phyloP scores from a whole-genome alignment of 2,888 invertebrate genomes.

The Troglohyphantes excavatus region DNA sequence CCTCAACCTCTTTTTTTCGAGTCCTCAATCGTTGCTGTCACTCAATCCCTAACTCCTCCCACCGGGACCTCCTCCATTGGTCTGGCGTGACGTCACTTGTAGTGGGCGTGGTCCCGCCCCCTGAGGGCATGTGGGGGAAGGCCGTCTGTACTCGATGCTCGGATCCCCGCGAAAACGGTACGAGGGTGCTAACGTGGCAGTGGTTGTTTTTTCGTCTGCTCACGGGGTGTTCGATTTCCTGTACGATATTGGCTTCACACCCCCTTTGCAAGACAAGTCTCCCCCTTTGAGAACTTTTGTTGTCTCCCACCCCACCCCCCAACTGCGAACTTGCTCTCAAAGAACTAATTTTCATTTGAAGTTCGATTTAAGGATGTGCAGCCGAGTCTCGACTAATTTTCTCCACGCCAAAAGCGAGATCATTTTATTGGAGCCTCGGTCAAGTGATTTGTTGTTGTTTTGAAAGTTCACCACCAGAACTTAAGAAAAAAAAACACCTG shows the following conservation, averaged over 20 bases:
- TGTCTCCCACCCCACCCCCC: slow-evolving; percentile 32
- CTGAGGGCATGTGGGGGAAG: slow-evolving; percentile 39
- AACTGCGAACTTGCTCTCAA: slow-evolving; percentile 6
- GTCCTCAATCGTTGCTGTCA: slow-evolving; percentile 25
- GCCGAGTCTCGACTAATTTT: slow-evolving; percentile 40
- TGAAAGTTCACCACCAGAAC: too few species aligned
- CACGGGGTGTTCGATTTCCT: slow-evolving; percentile 15
- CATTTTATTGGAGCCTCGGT: not conserved
- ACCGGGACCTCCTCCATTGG: slow-evolving; percentile 37
- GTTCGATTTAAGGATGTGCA: slow-evolving; percentile 12
- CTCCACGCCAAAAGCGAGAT: not conserved
- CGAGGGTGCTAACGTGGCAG: slow-evolving; percentile 55
- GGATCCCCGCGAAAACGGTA: slow-evolving; percentile 50
- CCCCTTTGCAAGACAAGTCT: slow-evolving; percentile 14
- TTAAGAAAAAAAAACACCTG: too few species aligned
- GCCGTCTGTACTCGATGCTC: slow-evolving; percentile 51
- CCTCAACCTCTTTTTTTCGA: slow-evolving; percentile 20
- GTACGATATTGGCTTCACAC: slow-evolving; percentile 33
- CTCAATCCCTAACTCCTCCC: slow-evolving; percentile 42
- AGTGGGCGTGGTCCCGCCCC: slow-evolving; percentile 25
- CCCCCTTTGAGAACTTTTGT: slow-evolving; percentile 9
- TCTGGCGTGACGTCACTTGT: slow-evolving; percentile 45
- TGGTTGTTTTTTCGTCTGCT: slow-evolving; percentile 62
- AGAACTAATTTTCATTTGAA: slow-evolving; percentile 62
- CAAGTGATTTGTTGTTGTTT: too few species aligned